These are phyloP conservation scores for Cheilosia grossa DNA, from an alignment of 2,888 invertebrate genomes.

Conservation along the genomic window DNA sequence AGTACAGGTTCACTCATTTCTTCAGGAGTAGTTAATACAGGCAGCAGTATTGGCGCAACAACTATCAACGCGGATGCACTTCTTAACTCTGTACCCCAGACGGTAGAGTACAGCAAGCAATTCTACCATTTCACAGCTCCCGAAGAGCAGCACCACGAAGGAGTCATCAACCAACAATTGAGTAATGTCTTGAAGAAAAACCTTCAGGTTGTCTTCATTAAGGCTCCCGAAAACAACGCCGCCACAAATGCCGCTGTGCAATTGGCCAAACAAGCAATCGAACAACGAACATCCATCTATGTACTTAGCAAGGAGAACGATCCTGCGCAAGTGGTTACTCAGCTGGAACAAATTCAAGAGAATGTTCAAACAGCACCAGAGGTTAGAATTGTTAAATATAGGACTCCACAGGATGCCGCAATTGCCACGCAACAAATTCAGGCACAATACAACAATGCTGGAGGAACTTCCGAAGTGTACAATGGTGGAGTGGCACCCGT, in stretches of 20 bases:
- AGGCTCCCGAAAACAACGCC: conserved; percentile 79
- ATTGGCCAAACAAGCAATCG: conserved; percentile 79
- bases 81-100: conserved; percentile 70
- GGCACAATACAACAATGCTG: conserved; percentile 78
- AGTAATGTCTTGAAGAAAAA: conserved; percentile 77
- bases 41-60: neutral
- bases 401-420: conserved; percentile 80
- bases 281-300: conserved; percentile 79
- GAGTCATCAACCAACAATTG: conserved; percentile 75
- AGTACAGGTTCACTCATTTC: neutral
- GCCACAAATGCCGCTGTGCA: conserved; percentile 78
- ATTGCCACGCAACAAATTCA: conserved; percentile 80
- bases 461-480: conserved; percentile 76
- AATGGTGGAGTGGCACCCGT: conserved; percentile 80
- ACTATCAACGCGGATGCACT: neutral
- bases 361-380: conserved; percentile 78
- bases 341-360: conserved; percentile 78
- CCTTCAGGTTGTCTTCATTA: conserved; percentile 79
- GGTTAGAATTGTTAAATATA: conserved; percentile 80
- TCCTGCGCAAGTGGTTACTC: conserved; percentile 77
- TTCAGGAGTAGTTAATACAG: neutral
- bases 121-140: conserved; percentile 79
- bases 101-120: conserved; percentile 77
- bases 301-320: conserved; percentile 79
- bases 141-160: conserved; percentile 78